Percentiles rank a stretch among this genome's conserved stretches.
These are phyloP conservation scores for Ictalurus furcatus DNA, from an alignment of 2,113 vertebrate genomes.

Conservation along the genomic window DNA sequence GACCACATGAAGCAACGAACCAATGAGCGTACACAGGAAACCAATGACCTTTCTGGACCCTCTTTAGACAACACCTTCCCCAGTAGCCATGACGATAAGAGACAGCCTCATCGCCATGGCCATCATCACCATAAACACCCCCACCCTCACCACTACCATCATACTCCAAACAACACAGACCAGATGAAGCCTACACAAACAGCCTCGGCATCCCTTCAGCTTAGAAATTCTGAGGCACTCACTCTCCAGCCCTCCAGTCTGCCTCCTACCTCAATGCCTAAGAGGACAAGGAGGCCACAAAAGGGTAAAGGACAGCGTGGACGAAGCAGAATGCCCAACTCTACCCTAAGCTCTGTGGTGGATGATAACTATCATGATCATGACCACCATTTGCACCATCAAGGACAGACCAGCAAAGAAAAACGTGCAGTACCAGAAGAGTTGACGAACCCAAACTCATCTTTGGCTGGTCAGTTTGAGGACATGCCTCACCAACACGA, in stretches of 20 bases:
- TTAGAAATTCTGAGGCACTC: constrained; percentile 44
- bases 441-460: neutral
- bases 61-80: neutral
- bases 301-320: constrained; percentile 70
- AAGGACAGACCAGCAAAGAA: constrained; percentile 56
- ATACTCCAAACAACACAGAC: constrained; percentile 25
- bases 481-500: constrained; percentile 67
- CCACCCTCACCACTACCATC: constrained; percentile 44
- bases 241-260: constrained; percentile 13
- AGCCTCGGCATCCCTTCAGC: constrained; percentile 24
- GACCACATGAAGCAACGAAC: constrained; percentile 43
- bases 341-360: constrained; percentile 12
- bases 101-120: constrained; percentile 33
- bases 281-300: constrained; percentile 68
- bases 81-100: neutral
- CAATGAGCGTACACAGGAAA: constrained; percentile 26
- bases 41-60: constrained; percentile 36
- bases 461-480: constrained; percentile 43
- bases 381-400: constrained; percentile 66
- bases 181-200: neutral
- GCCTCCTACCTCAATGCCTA: constrained; percentile 61
- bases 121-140: constrained; percentile 53
- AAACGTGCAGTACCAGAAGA: constrained; percentile 59
- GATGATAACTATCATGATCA: constrained; percentile 42
- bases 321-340: constrained; percentile 65